Percentiles rank a stretch among this genome's conserved stretches.
These are phyloP conservation scores for Bufotes viridis DNA, from an alignment of 2,797 vertebrate species.

Conservation along the genomic window DNA sequence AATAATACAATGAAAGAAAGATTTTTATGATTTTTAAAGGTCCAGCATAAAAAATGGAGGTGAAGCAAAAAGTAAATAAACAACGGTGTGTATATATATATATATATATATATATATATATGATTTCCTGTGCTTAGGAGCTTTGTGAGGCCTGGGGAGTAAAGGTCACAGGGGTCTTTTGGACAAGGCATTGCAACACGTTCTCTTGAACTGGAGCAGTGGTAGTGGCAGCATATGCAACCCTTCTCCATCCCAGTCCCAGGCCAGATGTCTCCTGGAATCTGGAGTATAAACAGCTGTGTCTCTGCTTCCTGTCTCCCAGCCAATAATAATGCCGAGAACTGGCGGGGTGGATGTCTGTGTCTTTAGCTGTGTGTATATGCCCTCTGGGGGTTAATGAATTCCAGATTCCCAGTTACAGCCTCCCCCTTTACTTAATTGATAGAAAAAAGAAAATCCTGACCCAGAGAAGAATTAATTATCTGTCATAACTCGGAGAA, in stretches of 20 bases:
- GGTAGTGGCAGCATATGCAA: conserved; percentile 45
- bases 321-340: conserved; percentile 50
- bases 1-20: neutral
- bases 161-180: conserved; percentile 38
- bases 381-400: conserved; percentile 51
- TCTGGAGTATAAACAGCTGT: conserved; percentile 60
- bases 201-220: conserved; percentile 35
- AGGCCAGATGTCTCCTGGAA: conserved; percentile 61
- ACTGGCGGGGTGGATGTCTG: conserved; percentile 18
- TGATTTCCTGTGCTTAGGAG: conserved; percentile 42
- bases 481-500: conserved; percentile 17
- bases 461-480: conserved; percentile 42
- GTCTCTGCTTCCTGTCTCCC: conserved; percentile 55
- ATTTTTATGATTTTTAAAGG: neutral
- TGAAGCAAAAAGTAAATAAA: neutral
- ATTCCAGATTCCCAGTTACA: conserved; percentile 48
- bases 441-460: conserved; percentile 35
- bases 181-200: conserved; percentile 50
- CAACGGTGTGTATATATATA: conserved; percentile 9
- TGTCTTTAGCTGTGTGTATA: conserved; percentile 53
- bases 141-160: conserved; percentile 31
- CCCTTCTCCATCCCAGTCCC: conserved; percentile 18
- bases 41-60: neutral
- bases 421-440: conserved; percentile 7
- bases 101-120: conserved; percentile 21